phyloP scores from a whole-genome alignment of 2,797 vertebrate species.

The Argentina silus region DNA sequence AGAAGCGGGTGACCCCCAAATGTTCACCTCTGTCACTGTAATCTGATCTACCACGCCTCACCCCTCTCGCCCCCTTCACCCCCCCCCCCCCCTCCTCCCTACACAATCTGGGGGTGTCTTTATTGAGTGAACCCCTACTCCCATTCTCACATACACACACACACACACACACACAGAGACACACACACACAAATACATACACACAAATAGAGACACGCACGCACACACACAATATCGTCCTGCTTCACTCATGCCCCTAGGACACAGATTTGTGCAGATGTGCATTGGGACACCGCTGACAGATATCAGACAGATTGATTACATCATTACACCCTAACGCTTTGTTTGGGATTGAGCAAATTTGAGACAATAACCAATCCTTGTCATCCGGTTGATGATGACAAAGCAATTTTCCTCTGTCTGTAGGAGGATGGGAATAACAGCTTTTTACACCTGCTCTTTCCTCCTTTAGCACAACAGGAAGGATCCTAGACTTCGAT shows the following conservation, averaged over 20 bases:
- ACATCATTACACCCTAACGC: conserved; percentile 29
- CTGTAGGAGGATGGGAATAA: not conserved
- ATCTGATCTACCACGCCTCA: conserved; percentile 42
- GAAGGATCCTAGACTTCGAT: not conserved
- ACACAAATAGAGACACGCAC: conserved; percentile 11
- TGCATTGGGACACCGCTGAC: conserved; percentile 15
- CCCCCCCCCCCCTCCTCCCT: conserved; percentile 11
- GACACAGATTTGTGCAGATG: not conserved
- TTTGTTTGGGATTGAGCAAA: conserved; percentile 12
- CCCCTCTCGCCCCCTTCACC: conserved; percentile 50
- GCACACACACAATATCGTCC: not conserved
- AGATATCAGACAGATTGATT: conserved; percentile 50
- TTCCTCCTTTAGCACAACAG: no score
- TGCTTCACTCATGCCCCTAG: not conserved
- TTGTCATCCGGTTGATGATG: conserved; percentile 25
- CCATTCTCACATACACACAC: conserved; percentile 24
- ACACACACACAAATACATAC: conserved; percentile 20
- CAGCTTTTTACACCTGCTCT: no score
- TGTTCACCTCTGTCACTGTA: conserved; percentile 20
- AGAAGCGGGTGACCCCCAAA: conserved; percentile 2
- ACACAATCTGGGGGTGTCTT: conserved; percentile 19
- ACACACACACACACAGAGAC: conserved; percentile 14
- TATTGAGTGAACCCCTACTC: conserved; percentile 31
- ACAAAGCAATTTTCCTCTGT: conserved; percentile 22
- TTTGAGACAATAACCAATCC: not conserved